Base-by-base conservation (phyloP, 2,888 invertebrate species). In the Tenthredo scrophulariae region DNA sequence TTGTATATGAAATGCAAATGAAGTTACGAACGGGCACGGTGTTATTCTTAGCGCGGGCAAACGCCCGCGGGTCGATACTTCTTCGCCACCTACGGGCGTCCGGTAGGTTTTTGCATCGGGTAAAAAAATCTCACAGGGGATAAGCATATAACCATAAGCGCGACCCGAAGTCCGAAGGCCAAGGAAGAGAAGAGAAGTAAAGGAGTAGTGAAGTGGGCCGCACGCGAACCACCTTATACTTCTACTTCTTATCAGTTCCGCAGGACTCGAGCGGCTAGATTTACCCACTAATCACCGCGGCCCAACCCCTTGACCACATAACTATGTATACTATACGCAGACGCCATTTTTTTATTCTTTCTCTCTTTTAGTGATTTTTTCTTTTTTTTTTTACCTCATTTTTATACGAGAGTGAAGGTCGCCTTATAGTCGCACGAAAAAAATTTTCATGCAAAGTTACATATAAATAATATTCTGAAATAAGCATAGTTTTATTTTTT, bases 221-320 rank as follows among this genome's bases (percentile, higher is more conserved):
- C 83, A 83, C 83, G 67, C 83, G 46, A 83, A 15, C 83, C 26
- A n/a, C 54, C n/a, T 58, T 70, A 70, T 37, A 26, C 54, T 15
- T 40, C 18, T 26, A 26, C n/a, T 58, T 83, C 83, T 83, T 83
- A 83, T 83, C 83, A 70, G 83, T 26, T 33, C 46, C 29, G 67
- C 80, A 33, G 80, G 83, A 83, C 83, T 70, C 80, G 15, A n/a
- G 40, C 37, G 43, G 43, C 37, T 83, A 67, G 67, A 67, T 67
- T 67, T 67, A 40, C 15, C 67, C 83, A 50, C 83, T 83, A 67
- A 83, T 83, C 80, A 80, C 67, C 33, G 33, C 33, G 15, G 29
- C 67, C 18, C 67, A 33, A 33, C 67, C 67, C 67, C 26, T 18
- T 62, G 5, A 10, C 10, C 13, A 29, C 5, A 26, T 15, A 18